Evolutionary conservation across 2,113 vertebrate species (phyloP).

Genomic region (Bolborhynchus lineola): DNA sequence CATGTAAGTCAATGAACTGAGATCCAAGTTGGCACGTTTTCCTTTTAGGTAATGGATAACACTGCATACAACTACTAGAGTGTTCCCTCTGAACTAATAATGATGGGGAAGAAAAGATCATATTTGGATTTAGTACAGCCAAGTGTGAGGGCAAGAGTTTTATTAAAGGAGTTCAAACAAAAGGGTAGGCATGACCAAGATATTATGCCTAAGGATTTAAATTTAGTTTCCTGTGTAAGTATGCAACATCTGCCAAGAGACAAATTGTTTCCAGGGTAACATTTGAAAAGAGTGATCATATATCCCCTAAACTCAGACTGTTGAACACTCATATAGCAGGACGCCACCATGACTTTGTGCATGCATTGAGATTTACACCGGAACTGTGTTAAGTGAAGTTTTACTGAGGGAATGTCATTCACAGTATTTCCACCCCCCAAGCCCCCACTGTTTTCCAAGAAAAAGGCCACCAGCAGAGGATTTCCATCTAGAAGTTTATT

Average conservation of each 20-base stretch:
- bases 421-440: neutral
- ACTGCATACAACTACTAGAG: constrained; percentile 43
- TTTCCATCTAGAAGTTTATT: neutral
- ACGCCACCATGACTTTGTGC: neutral
- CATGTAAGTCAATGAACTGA: constrained; percentile 63
- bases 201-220: constrained; percentile 74
- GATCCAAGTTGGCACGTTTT: constrained; percentile 60
- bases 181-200: constrained; percentile 69
- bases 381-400: neutral
- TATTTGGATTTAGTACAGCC: constrained; percentile 70
- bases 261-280: constrained; percentile 74
- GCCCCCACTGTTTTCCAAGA: neutral
- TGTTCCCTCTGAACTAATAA: constrained; percentile 71
- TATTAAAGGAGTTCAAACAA: constrained; percentile 70
- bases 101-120: constrained; percentile 69
- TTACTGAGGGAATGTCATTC: neutral
- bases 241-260: constrained; percentile 58
- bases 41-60: constrained; percentile 70
- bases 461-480: neutral
- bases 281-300: constrained; percentile 46
- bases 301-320: constrained; percentile 41
- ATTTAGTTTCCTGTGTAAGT: constrained; percentile 68
- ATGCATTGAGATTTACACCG: neutral
- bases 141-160: constrained; percentile 71
- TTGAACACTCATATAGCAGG: neutral